Evolutionary conservation across 1,140 invertebrate species (phyloP), one percentile per base, ranked within the genome.

Genomic region (Maniola jurtina): DNA sequence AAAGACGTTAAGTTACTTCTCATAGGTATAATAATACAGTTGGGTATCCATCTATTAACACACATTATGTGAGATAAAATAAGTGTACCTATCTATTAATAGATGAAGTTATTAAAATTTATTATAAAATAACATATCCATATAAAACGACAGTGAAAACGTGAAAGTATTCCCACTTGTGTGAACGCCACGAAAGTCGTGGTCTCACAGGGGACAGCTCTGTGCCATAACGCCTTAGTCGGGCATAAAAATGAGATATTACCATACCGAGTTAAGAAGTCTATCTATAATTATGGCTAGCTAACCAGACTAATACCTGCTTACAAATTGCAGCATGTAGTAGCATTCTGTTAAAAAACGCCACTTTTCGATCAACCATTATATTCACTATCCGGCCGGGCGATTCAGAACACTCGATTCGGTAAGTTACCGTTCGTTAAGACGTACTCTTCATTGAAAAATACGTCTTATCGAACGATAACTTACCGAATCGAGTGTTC

Each of bases 211-310:
- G 38, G 55, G 9, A 25, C 48, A 6, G 52, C 25, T 55, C 52
- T 11, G 16, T 11, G 52, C 10, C 38, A 54, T 54, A 61, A 55
- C 48, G 54, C 64, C 71, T 61, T 67, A 67, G 61, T 63, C 64
- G 71, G 70, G 47, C 61, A 70, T 69, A 73, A 73, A 73, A 73
- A 73, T 73, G 71, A 70, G 64, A 70, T 73, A 72, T 70, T 73
- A 66, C 71, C 71, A 73, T 70, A 69, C 67, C 40, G 38, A 71
- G 70, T 67, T 61, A 64, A 67, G 66, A 52, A 62, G 66, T 63
- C 60, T 61, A 52, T 62, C 60, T 36, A 35, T 1, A 4, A 2
- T 2, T 60, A 63, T 62, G 55, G 50, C 61, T 61, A 25, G 56
- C 34, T 54, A 34, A 56, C 25, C 47, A 36, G 52, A 14, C 38